Conservation (phyloP, 2,113 vertebrate genomes). For the Tor tambroides region DNA sequence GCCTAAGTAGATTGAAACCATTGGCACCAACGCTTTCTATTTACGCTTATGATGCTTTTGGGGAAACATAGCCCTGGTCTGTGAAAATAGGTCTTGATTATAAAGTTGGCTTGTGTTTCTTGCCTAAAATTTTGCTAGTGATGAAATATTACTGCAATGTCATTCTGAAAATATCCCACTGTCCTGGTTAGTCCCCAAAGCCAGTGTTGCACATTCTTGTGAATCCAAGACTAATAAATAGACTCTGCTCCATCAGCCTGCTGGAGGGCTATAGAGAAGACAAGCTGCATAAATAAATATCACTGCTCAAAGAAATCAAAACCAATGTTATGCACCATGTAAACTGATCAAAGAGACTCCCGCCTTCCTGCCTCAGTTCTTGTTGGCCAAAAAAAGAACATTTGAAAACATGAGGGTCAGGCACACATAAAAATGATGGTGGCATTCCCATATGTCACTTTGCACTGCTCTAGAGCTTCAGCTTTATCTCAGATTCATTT, state of each 20-base stretch:
- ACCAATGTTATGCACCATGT: conserved; percentile 3
- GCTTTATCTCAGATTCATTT: background rate
- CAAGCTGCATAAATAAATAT: conserved; percentile 41
- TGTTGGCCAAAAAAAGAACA: conserved; percentile 45
- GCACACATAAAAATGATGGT: conserved; percentile 2
- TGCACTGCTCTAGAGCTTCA: background rate
- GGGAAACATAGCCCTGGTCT: background rate
- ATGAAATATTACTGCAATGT: conserved; percentile 5
- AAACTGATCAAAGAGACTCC: conserved; percentile 39
- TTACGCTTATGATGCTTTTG: background rate
- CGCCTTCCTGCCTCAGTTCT: background rate
- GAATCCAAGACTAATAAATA: conserved; percentile 29
- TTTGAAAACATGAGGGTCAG: conserved; percentile 28
- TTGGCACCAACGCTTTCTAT: background rate
- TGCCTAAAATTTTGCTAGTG: background rate
- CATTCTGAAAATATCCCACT: conserved; percentile 27
- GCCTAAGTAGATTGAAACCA: background rate
- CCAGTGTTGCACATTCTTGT: background rate
- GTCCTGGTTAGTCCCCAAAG: conserved; percentile 30
- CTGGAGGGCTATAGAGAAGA: background rate
- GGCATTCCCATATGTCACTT: background rate
- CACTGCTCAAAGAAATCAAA: conserved; percentile 43
- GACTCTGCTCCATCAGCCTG: conserved; percentile 22
- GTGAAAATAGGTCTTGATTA: conserved; percentile 10
- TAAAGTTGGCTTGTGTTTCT: conserved; percentile 2